Percentiles rank a stretch among this genome's conserved stretches.
phyloP scores from a whole-genome alignment of 30 jellyfish, hydroid and myxozoan species.

The Morbakka virulenta region DNA sequence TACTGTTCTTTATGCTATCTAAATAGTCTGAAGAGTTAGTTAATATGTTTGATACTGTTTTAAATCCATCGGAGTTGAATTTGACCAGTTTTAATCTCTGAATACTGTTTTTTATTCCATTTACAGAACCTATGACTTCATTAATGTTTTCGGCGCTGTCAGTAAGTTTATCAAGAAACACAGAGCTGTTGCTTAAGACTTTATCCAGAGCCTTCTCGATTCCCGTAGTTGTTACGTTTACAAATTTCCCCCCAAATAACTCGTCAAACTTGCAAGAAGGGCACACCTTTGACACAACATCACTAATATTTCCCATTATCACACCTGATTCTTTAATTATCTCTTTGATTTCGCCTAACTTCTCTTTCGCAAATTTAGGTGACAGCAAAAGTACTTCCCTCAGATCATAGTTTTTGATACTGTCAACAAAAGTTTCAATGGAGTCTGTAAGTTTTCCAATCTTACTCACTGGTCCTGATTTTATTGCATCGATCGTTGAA shows the following conservation, averaged over 20 bases:
- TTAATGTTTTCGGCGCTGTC: conserved; percentile 59
- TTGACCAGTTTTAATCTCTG: conserved; percentile 23
- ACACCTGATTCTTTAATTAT: conserved; percentile 71
- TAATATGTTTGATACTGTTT: conserved; percentile 43
- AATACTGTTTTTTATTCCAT: conserved; percentile 53
- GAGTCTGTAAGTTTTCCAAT: conserved; percentile 86
- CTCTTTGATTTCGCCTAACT: conserved; percentile 71
- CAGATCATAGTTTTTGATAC: conserved; percentile 60
- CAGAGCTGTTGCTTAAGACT: conserved; percentile 50
- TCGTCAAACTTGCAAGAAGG: conserved; percentile 58
- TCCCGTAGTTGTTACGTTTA: conserved; percentile 12
- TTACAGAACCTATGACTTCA: conserved; percentile 46
- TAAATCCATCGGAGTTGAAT: conserved; percentile 65
- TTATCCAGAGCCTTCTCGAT: conserved; percentile 42
- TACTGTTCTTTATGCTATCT: conserved; percentile 31
- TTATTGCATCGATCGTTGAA: conserved; percentile 44
- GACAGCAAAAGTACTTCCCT: conserved; percentile 78
- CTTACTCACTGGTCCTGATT: conserved; percentile 82
- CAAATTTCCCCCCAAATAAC: conserved; percentile 67
- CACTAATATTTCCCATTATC: conserved; percentile 44
- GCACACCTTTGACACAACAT: conserved; percentile 49
- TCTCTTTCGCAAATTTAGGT: conserved; percentile 81
- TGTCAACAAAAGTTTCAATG: conserved; percentile 55
- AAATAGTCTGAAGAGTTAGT: conserved; percentile 57
- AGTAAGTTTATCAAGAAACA: conserved; percentile 59